Base-by-base conservation (phyloP, 2,888 invertebrate genomes). In the Zygaena filipendulae region DNA sequence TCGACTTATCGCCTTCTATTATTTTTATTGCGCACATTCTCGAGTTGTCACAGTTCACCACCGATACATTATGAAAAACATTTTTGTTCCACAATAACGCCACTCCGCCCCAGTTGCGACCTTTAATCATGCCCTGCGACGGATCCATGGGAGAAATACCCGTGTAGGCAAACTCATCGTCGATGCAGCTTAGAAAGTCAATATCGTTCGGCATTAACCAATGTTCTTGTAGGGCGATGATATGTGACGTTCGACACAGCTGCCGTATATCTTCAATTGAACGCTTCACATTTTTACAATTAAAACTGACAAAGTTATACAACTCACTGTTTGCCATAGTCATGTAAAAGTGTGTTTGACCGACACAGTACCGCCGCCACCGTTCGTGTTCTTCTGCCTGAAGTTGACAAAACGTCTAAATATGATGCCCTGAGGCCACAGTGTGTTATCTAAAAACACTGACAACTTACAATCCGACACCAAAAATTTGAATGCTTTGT, bases 331-430 rank as follows among this genome's bases (percentile, higher is more conserved):
- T 21, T 10, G 25, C 14, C 18, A 30, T 9, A 13, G 26, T 21
- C 9, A 33, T 20, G 11, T 34, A 29, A 29, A 36, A 34, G 14
- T 14, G 8, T 12, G 20, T 11, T 10, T n/a, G n/a, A n/a, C n/a
- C n/a, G n/a, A n/a, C n/a, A n/a, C n/a, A n/a, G n/a, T n/a, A n/a
- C n/a, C n/a, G n/a, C n/a, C n/a, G n/a, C n/a, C n/a, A n/a, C n/a
- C n/a, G n/a, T n/a, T n/a, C n/a, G n/a, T n/a, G n/a, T n/a, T n/a
- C n/a, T n/a, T n/a, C n/a, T n/a, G n/a, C n/a, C n/a, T n/a, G n/a
- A 31, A 44, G 32, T 45, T 21, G 2, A 47, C 35, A 40, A 46
- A 48, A 1, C 37, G 38, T 14, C 45, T 23, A 28, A 45, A 45
- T 13, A 42, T 37, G 11, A 46, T 35, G 3, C 45, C 43, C 11